Conservation (phyloP, 2,113 vertebrate species). For the Lucifuga dentata region DNA sequence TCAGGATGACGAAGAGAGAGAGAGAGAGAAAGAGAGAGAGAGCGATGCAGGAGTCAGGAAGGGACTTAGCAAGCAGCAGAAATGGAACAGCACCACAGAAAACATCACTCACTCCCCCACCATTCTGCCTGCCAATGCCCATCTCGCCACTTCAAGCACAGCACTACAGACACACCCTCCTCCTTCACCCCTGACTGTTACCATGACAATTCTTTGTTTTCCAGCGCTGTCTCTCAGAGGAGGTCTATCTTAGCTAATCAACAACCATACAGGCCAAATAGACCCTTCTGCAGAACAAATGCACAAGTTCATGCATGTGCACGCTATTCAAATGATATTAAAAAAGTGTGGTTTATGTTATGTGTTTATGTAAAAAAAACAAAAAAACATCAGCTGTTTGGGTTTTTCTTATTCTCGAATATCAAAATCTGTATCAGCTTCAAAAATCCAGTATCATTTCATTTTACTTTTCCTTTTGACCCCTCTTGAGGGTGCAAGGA, state of each 20-base stretch:
- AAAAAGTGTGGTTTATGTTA: no score
- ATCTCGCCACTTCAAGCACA: conserved; percentile 58
- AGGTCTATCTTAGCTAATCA: conserved; percentile 47
- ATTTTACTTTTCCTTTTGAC: no score
- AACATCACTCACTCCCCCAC: conserved; percentile 21
- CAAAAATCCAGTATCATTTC: no score
- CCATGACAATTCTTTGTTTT: conserved; percentile 75
- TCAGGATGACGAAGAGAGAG: conserved; percentile 66
- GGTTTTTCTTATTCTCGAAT: no score
- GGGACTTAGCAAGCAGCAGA: conserved; percentile 52
- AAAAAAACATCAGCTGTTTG: no score
- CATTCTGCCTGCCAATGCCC: conserved; percentile 64
- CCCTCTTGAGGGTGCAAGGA: no score
- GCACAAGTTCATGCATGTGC: conserved; percentile 18
- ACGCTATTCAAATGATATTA: conserved; percentile 22
- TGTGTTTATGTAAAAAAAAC: no score
- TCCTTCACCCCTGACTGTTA: conserved; percentile 73
- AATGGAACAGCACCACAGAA: conserved; percentile 61
- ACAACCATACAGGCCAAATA: conserved; percentile 8
- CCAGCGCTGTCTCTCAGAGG: conserved; percentile 44
- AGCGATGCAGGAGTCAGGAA: background rate
- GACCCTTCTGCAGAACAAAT: conserved; percentile 34
- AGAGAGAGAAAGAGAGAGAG: conserved; percentile 55
- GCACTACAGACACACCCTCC: conserved; percentile 66
- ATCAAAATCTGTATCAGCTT: no score